A percentile compares a stretch with the other conserved stretches of the same genome.
Conservation (phyloP, 2,113 vertebrate genomes). For the Tragulus kanchil region DNA sequence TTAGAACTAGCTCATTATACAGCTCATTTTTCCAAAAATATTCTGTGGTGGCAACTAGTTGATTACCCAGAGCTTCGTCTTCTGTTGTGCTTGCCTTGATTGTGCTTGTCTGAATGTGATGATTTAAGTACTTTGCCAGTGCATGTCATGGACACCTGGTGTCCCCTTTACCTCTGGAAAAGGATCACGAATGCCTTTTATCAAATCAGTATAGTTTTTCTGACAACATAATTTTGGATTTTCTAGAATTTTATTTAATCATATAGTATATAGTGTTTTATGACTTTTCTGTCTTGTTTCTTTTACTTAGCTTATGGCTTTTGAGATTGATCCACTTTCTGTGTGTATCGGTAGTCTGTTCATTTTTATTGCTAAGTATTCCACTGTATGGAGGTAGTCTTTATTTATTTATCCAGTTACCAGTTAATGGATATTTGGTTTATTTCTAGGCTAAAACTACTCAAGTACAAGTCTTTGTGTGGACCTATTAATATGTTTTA, state of each 20-base stretch:
- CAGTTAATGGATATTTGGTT: not conserved
- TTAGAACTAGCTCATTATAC: not conserved
- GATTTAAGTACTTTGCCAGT: conserved; percentile 25
- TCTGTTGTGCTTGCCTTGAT: not conserved
- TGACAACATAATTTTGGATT: not conserved
- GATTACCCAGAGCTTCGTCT: conserved; percentile 20
- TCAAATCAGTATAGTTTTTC: not conserved
- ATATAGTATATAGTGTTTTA: not conserved
- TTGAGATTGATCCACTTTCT: not conserved
- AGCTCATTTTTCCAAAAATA: conserved; percentile 11
- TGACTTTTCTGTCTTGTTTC: conserved; percentile 11
- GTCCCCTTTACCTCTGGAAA: not conserved
- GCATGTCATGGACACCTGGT: not conserved
- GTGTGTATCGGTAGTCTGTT: not conserved
- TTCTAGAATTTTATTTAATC: conserved; percentile 46
- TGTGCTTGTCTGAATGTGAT: not conserved
- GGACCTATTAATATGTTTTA: not conserved
- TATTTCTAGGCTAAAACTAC: not conserved
- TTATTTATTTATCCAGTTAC: not conserved
- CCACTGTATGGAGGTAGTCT: not conserved
- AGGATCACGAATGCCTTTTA: conserved; percentile 30
- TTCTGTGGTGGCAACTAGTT: not conserved
- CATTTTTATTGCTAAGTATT: not conserved
- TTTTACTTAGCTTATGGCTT: not conserved
- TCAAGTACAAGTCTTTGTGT: not conserved